Evolutionary conservation across 2,888 invertebrate genomes (phyloP).

Genomic region (Exephanes ischioxanthus): DNA sequence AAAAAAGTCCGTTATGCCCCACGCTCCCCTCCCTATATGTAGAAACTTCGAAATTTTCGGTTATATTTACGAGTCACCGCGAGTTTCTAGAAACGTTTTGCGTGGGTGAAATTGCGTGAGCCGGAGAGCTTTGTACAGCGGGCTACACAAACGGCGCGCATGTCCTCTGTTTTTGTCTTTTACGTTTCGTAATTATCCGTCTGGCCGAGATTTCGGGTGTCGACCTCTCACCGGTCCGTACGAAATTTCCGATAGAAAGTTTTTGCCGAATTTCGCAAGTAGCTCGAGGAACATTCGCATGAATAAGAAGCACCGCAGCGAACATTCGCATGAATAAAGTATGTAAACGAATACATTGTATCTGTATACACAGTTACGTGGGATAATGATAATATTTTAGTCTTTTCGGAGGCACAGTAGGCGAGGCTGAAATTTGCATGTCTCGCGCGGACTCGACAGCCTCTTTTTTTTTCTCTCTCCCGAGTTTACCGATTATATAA

Average conservation of each 20-base stretch:
- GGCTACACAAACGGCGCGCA: background rate
- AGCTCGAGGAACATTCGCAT: background rate
- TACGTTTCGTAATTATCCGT: constrained; percentile 39
- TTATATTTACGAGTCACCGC: background rate
- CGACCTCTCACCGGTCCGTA: constrained; percentile 30
- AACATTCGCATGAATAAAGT: constrained; percentile 7
- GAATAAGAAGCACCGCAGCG: background rate
- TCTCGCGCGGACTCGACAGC: background rate
- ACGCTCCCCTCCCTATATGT: background rate
- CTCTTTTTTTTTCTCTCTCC: background rate
- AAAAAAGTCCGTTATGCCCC: background rate
- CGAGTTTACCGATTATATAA: background rate
- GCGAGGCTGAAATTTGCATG: constrained; percentile 26
- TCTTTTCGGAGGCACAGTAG: background rate
- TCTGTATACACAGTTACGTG: constrained; percentile 1
- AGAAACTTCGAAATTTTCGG: background rate
- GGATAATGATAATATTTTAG: constrained; percentile 11
- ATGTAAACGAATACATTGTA: background rate
- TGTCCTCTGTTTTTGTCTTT: constrained; percentile 3
- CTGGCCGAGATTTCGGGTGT: constrained; percentile 52
- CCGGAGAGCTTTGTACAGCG: background rate
- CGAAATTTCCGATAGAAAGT: constrained; percentile 43
- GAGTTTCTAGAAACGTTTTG: constrained; percentile 18
- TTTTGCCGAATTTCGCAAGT: constrained; percentile 39
- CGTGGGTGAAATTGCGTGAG: constrained; percentile 16